Conservation (phyloP, 35 echinoderm and acorn worm genomes). For the Strongylocentrotus purpuratus region DNA sequence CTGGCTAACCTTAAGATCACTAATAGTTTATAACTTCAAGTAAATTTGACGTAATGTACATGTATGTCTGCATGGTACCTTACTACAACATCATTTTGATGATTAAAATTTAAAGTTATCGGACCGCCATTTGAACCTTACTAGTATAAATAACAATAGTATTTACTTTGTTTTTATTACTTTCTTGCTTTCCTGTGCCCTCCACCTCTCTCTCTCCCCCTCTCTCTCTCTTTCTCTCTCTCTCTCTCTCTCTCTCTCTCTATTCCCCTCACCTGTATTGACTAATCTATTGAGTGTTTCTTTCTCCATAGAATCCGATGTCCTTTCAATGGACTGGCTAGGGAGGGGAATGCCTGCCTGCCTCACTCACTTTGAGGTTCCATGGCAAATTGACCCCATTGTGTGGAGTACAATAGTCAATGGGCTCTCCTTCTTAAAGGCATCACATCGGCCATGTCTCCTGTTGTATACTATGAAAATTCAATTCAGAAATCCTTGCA, state of each 20-base stretch:
- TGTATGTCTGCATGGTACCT: no score
- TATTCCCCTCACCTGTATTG: not conserved
- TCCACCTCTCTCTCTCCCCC: not conserved
- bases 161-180: no score
- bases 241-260: not conserved
- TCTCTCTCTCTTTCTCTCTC: not conserved
- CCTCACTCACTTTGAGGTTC: not conserved
- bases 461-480: not conserved
- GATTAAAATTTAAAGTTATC: no score
- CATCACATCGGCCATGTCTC: not conserved
- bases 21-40: no score
- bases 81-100: no score
- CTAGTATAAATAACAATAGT: no score
- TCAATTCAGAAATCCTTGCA: not conserved
- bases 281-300: conserved; percentile 1
- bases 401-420: not conserved
- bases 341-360: not conserved
- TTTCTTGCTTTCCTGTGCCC: no score
- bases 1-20: no score
- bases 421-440: not conserved
- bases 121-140: no score
- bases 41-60: no score
- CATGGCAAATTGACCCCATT: conserved; percentile 16
- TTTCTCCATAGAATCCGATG: not conserved
- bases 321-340: not conserved